phyloP scores from a whole-genome alignment of 2,888 invertebrate species.

The Limenitis camilla region DNA sequence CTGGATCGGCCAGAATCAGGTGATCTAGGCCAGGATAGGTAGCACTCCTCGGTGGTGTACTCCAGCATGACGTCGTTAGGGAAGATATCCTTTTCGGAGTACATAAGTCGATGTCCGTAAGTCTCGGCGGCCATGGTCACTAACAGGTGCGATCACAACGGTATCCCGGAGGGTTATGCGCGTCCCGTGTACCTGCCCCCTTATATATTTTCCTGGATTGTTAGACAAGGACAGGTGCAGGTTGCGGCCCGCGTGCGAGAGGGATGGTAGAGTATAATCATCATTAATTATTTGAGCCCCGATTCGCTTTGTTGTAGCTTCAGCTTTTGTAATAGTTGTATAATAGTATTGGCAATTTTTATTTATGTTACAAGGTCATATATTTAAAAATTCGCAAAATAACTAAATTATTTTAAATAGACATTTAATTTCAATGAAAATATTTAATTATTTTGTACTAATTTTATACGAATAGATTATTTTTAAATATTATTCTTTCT shows the following conservation, averaged over 20 bases:
- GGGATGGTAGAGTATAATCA: slow-evolving; percentile 64
- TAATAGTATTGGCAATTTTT: slow-evolving; percentile 9
- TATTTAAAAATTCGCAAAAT: too few species aligned
- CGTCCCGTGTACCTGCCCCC: slow-evolving; percentile 54
- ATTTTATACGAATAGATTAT: too few species aligned
- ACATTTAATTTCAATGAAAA: too few species aligned
- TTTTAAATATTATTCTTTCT: too few species aligned
- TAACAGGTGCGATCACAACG: slow-evolving; percentile 49
- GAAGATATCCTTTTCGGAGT: slow-evolving; percentile 64
- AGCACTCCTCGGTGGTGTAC: slow-evolving; percentile 62
- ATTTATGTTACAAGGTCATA: background rate
- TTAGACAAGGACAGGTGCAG: slow-evolving; percentile 42
- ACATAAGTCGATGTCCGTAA: slow-evolving; percentile 66
- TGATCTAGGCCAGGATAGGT: slow-evolving; percentile 63
- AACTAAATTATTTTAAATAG: too few species aligned
- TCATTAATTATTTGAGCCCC: slow-evolving; percentile 70
- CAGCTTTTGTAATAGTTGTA: slow-evolving; percentile 26
- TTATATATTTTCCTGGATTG: slow-evolving; percentile 66
- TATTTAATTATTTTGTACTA: too few species aligned
- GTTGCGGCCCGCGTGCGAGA: slow-evolving; percentile 34
- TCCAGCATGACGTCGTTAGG: slow-evolving; percentile 63
- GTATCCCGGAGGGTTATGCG: slow-evolving; percentile 60
- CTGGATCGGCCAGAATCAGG: slow-evolving; percentile 71
- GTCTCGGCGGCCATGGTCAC: slow-evolving; percentile 64
- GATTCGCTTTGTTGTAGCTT: slow-evolving; percentile 39